Percentiles rank a stretch among this genome's conserved stretches.
phyloP scores from a whole-genome alignment of 2,113 vertebrate genomes.

The Ranitomeya imitator region DNA sequence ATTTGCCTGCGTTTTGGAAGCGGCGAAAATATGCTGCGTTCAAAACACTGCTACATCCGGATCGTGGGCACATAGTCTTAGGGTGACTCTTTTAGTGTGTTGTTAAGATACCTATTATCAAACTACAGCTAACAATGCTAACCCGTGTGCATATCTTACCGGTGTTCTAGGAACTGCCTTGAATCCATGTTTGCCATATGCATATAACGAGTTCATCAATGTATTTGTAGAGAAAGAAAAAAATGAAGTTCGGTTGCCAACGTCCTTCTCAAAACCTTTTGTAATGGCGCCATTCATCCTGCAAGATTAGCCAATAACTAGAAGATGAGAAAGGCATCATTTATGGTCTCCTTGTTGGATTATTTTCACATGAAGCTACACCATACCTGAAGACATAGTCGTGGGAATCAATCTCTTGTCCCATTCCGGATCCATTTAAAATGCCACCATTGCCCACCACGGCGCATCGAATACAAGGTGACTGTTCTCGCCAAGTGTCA shows the following conservation, averaged over 20 bases:
- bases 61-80: too few relatives aligned
- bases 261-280: slow-evolving; percentile 74
- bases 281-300: slow-evolving; percentile 78
- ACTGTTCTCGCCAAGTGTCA: slow-evolving; percentile 68
- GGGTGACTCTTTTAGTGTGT: too few relatives aligned
- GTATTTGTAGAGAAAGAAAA: slow-evolving; percentile 84
- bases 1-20: too few relatives aligned
- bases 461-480: slow-evolving; percentile 68
- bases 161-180: slow-evolving; percentile 62
- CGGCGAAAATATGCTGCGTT: too few relatives aligned
- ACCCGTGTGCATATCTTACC: slow-evolving; percentile 49
- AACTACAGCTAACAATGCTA: slow-evolving; percentile 33
- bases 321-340: too few relatives aligned
- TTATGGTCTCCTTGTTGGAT: too few relatives aligned
- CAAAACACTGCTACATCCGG: too few relatives aligned
- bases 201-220: slow-evolving; percentile 73
- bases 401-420: slow-evolving; percentile 75
- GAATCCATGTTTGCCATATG: slow-evolving; percentile 66
- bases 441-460: slow-evolving; percentile 79
- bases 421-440: slow-evolving; percentile 71
- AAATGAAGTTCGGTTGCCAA: slow-evolving; percentile 77
- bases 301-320: neutral
- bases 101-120: neutral
- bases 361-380: neutral
- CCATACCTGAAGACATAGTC: slow-evolving; percentile 80